Base-by-base conservation (phyloP, 92 coral and sea anemone genomes). In the Bergia puertoricense region DNA sequence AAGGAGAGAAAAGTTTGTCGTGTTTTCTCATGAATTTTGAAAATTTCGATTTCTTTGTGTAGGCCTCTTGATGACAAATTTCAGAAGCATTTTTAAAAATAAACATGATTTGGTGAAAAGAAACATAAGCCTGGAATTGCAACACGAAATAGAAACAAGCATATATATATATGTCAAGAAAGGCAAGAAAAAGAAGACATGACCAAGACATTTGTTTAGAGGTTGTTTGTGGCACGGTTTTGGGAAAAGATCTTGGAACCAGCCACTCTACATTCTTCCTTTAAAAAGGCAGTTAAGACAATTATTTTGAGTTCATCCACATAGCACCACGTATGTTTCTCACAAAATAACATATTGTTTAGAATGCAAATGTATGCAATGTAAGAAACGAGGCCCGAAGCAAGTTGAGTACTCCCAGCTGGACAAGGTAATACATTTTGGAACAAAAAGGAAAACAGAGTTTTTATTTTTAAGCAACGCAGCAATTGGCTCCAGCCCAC, bases 11-110 rank as follows among this genome's bases (percentile, higher is more conserved):
- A 72, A 71, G 4, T 50, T 40, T 5, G 36, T 74, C 57, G 56
- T 71, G 36, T 84, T 48, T 84, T 76, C 44, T 76, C 48, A 20
- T 48, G 62, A 48, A 84, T 69, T 84, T 72, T 84, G 37, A 41
- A 22, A 67, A 82, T 23, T 44, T 68, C 81, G 37, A 20, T 30
- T 46, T 46, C 41, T 51, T 36, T 39, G 77, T 54, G 54, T 30
- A 30, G 38, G 30, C 44, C 46, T 14, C 15, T 72, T 50, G n/a
- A 44, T n/a, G 8, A 83, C 65, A 48, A 43, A 48, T 72, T 82
- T 72, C 66, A 72, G 79, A 38, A 84, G 41, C 39, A 43, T 71
- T 69, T 84, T 72, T 23, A 23, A 72, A 48, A 68, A 46, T 54
- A 10, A 40, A 14, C 14, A 82, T 81, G 14, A 81, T 59, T 81